Percentiles rank a stretch among this genome's conserved stretches.
These are phyloP conservation scores for Panopea generosa DNA, from an alignment of 2,888 invertebrate species.

Conservation along the genomic window DNA sequence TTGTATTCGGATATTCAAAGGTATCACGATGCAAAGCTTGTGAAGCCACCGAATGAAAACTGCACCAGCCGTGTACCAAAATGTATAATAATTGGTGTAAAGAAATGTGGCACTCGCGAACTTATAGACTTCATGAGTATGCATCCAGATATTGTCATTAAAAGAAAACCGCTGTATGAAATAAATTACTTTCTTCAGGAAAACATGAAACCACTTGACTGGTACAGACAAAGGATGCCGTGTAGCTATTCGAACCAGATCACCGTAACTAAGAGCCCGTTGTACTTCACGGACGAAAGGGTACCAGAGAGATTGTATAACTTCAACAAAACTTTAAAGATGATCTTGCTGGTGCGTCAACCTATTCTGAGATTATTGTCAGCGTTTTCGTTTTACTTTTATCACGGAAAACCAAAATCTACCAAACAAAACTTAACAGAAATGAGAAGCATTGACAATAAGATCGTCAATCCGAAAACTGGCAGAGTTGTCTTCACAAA, in stretches of 20 bases:
- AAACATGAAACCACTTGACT: conserved; percentile 90
- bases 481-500: neutral
- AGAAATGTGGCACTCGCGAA: conserved; percentile 33
- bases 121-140: conserved; percentile 31
- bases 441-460: neutral
- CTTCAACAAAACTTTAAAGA: conserved; percentile 95
- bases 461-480: neutral
- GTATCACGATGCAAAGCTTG: conserved; percentile 12
- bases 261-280: conserved; percentile 98
- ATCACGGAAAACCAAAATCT: neutral
- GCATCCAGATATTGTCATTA: conserved; percentile 34
- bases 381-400: conserved; percentile 91
- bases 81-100: conserved; percentile 25
- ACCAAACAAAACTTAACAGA: too few species aligned
- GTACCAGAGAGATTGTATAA: conserved; percentile 96
- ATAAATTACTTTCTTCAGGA: conserved; percentile 26
- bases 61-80: conserved; percentile 23
- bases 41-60: conserved; percentile 8
- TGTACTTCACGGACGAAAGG: conserved; percentile 97
- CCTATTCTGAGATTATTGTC: conserved; percentile 97
- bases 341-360: conserved; percentile 96
- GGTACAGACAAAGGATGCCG: conserved; percentile 95
- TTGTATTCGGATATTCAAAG: neutral
- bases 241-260: conserved; percentile 95
- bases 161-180: conserved; percentile 32